phyloP scores from a whole-genome alignment of 2,797 vertebrate genomes.

The Coluber constrictor region DNA sequence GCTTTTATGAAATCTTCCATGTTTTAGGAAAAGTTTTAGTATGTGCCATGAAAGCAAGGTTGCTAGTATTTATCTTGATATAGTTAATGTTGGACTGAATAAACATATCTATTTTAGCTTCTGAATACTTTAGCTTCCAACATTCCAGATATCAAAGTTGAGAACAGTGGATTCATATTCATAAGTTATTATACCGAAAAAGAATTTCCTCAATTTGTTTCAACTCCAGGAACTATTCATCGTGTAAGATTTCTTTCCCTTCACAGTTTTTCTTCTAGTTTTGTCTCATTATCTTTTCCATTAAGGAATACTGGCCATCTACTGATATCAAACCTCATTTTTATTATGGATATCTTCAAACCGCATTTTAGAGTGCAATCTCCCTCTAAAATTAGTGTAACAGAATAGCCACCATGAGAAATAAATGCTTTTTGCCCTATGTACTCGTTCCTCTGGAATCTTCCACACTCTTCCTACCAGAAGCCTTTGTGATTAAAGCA shows the following conservation, averaged over 20 bases:
- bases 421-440: slow-evolving; percentile 55
- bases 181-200: slow-evolving; percentile 30
- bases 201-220: not conserved
- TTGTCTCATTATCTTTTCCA: not conserved
- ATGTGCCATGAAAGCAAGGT: not conserved
- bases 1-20: not conserved
- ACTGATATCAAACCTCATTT: slow-evolving; percentile 25
- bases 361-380: slow-evolving; percentile 32
- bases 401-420: slow-evolving; percentile 45
- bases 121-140: not conserved
- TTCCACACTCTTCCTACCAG: slow-evolving; percentile 72
- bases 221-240: not conserved
- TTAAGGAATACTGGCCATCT: not conserved
- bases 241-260: slow-evolving; percentile 22
- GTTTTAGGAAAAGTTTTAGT: not conserved
- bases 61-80: not conserved
- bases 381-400: slow-evolving; percentile 50
- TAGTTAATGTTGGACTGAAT: slow-evolving; percentile 35
- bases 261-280: slow-evolving; percentile 26
- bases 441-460: slow-evolving; percentile 62
- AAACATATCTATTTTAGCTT: not conserved
- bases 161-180: slow-evolving; percentile 20
- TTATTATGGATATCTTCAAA: slow-evolving; percentile 33
- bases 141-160: slow-evolving; percentile 16
- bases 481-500: slow-evolving; percentile 82